These are phyloP conservation scores for Sebastes trivittatus DNA, from an alignment of 2,797 vertebrate species.

Conservation along the genomic window DNA sequence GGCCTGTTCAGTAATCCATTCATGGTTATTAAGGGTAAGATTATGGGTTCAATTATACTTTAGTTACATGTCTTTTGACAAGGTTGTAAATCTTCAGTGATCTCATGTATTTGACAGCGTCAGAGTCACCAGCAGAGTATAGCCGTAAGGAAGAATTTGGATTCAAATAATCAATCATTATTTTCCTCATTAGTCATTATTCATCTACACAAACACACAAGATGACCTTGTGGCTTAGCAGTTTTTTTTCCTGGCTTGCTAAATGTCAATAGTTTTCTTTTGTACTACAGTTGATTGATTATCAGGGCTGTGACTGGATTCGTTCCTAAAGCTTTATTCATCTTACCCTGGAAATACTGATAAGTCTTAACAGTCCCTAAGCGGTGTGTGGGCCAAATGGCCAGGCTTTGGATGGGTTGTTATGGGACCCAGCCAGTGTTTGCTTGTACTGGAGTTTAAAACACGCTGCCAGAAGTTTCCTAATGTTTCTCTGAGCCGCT, in stretches of 20 bases:
- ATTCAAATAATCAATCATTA: conserved; percentile 13
- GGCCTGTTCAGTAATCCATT: background rate
- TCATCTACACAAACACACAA: conserved; percentile 2
- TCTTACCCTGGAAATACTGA: conserved; percentile 69
- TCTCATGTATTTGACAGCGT: conserved; percentile 16
- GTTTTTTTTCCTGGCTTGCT: conserved; percentile 13
- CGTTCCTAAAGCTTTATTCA: conserved; percentile 53
- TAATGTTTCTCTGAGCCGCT: conserved; percentile 50
- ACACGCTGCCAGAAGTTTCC: conserved; percentile 63
- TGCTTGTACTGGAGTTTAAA: conserved; percentile 67
- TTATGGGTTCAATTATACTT: conserved; percentile 22
- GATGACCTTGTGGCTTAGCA: conserved; percentile 8
- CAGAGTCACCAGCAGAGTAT: conserved; percentile 4
- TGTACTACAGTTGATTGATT: conserved; percentile 52
- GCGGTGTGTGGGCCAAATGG: conserved; percentile 51
- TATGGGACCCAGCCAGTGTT: conserved; percentile 55
- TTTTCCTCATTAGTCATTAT: background rate
- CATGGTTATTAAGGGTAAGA: background rate
- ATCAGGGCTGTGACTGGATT: conserved; percentile 38
- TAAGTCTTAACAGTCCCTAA: conserved; percentile 58
- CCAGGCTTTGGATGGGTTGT: conserved; percentile 17
- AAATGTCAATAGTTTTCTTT: conserved; percentile 32
- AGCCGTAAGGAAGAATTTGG: background rate
- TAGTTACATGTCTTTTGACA: conserved; percentile 9
- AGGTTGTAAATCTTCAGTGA: conserved; percentile 25